Evolutionary conservation across 2,888 invertebrate species (phyloP).

Genomic region (Penaeus monodon): DNA sequence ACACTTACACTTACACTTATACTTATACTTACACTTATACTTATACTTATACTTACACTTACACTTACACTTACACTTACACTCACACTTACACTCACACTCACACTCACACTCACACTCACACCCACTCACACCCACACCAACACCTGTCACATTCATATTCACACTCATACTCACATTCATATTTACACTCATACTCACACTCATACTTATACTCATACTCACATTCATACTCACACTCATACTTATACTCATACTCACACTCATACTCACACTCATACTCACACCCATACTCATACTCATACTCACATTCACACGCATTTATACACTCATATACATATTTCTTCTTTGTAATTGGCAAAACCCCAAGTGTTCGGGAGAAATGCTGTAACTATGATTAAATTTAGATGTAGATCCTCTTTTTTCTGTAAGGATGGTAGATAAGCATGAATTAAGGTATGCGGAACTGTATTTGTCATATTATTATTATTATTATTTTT

Average conservation of each 20-base stretch:
- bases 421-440: too few relatives aligned
- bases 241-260: background rate
- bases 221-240: background rate
- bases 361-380: background rate
- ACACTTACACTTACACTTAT: background rate
- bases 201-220: background rate
- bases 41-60: background rate
- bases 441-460: too few relatives aligned
- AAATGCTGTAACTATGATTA: too few relatives aligned
- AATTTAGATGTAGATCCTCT: too few relatives aligned
- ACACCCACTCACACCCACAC: background rate
- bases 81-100: background rate
- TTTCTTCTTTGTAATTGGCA: background rate
- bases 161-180: background rate
- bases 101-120: background rate
- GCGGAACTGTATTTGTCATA: background rate
- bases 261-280: background rate
- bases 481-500: background rate
- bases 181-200: background rate
- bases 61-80: background rate
- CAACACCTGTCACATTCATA: background rate
- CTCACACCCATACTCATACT: background rate
- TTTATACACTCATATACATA: background rate
- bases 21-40: background rate
- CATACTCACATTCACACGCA: too few relatives aligned